Base-by-base conservation (phyloP, 1,140 invertebrate species). In the Bradysia coprophila region DNA sequence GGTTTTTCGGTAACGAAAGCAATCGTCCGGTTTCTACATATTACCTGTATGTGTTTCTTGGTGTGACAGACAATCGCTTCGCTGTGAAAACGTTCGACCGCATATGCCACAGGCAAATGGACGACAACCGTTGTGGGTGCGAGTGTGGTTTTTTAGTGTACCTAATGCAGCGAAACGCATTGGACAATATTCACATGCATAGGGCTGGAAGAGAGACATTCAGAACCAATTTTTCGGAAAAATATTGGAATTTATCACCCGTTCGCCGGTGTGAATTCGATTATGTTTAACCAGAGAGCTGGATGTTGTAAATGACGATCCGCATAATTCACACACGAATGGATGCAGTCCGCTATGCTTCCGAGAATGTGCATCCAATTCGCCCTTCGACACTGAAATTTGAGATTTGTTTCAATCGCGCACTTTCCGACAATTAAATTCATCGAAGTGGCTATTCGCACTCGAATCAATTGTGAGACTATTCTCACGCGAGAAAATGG, bases 81-180 rank as follows among this genome's bases (percentile, higher is more conserved):
- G 72, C 49, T 78, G 76, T 3, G 73, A 70, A 51, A 82, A 83
- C 0, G 76, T 68, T 45, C 82, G 79, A 5, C 78, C 82, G 52
- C 90, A 94, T 19, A 80, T 72, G 20, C 76, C 73, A 56, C 89
- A 94, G 21, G 76, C 72, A 53, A 79, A 90, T 0, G 87, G 85
- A 24, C 84, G 65, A 49, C 91, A 81, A 1, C 87, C 79, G 1
- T 81, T 83, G 49, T 89, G 85, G 4, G 75, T 77, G 3, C 74
- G 60, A 46, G 70, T 59, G 50, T 81, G 78, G 43, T 77, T 71
- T 49, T 73, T 74, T 0, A 78, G 54, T 3, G 73, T 75, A 13
- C 71, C 70, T 0, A 72, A 64, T 0, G 69, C 65, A 0, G 71
- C 67, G 44, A 93, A 94, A 46, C 80, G 76, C 61, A 87, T 73